Evolutionary conservation across 1,140 invertebrate species (phyloP).

Genomic region (Radopholus similis): DNA sequence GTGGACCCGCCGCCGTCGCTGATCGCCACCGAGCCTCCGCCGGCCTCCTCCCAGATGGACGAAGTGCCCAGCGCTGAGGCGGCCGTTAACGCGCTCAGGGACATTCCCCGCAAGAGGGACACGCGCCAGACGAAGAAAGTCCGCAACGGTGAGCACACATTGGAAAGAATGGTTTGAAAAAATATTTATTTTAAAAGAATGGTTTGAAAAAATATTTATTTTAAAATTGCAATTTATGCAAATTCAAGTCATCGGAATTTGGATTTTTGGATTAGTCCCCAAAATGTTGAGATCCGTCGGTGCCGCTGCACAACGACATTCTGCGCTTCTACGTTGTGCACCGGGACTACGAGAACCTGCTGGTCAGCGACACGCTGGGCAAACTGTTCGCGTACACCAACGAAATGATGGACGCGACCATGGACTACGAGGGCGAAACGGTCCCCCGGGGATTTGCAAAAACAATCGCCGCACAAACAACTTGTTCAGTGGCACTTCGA

Average conservation of each 20-base stretch:
- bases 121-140: slow-evolving; percentile 6
- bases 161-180: too few species aligned
- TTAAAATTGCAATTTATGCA: slow-evolving; percentile 8
- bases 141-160: neutral
- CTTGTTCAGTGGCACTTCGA: slow-evolving; percentile 39
- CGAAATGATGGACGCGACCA: slow-evolving; percentile 49
- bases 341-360: slow-evolving; percentile 55
- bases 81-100: slow-evolving; percentile 14
- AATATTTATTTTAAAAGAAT: slow-evolving; percentile 14
- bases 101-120: slow-evolving; percentile 9
- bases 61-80: slow-evolving; percentile 1
- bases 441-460: slow-evolving; percentile 20
- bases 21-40: slow-evolving; percentile 6
- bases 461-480: neutral
- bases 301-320: slow-evolving; percentile 51
- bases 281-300: slow-evolving; percentile 27
- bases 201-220: too few species aligned
- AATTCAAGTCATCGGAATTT: too few species aligned
- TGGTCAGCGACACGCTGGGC: slow-evolving; percentile 52
- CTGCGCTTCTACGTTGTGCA: slow-evolving; percentile 60
- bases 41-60: slow-evolving; percentile 2
- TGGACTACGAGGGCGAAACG: slow-evolving; percentile 39
- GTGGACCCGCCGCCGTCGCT: slow-evolving; percentile 13
- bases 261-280: too few species aligned
- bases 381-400: slow-evolving; percentile 54